Evolutionary conservation across 1,140 invertebrate species (phyloP), one percentile per base, ranked within the genome.

Genomic region (Cardiocondyla obscurior): DNA sequence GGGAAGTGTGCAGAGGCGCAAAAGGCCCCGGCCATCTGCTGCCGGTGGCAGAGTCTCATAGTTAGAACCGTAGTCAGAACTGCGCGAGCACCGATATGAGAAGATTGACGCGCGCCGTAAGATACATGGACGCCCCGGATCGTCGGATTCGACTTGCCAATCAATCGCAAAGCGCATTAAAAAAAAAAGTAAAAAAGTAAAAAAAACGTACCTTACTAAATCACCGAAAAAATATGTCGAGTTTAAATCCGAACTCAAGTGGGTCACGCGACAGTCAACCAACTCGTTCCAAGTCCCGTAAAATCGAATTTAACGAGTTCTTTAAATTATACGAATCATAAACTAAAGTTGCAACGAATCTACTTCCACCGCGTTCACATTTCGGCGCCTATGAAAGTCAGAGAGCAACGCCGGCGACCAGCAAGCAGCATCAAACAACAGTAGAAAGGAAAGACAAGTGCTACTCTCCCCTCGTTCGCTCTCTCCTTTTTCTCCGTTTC

Each of bases 21-120:
- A 90, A 89, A 89, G 90, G 82, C 86, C 87, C 74, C 81, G 88
- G 88, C 90, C 90, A 90, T 90, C 89, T 90, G 90, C 88, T 85
- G 88, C 83, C 81, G 82, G 70, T 33, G 69, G 51, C 79, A 81
- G 82, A 74, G 83, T 86, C 84, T 88, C 88, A 74, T 88, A 81
- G 79, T 70, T 74, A 82, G 82, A 85, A 87, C 84, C 84, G 79
- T 86, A 81, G 74, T 70, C 82, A 77, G 82, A 82, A 87, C 69
- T 73, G 72, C 62, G 76, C 74, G 81, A 85, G 72, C 74, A 77
- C 69, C 70, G 65, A 69, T 55, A 73, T 2, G 72, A 79, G 83
- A 82, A 65, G 81, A 64, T 81, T 76, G 89, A 90, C 67, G 89
- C 76, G 69, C 62, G 53, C 58, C 58, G 69, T 84, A 86, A 79